phyloP scores from a whole-genome alignment of 2,113 vertebrate species.

The Trematocara macrostoma region DNA sequence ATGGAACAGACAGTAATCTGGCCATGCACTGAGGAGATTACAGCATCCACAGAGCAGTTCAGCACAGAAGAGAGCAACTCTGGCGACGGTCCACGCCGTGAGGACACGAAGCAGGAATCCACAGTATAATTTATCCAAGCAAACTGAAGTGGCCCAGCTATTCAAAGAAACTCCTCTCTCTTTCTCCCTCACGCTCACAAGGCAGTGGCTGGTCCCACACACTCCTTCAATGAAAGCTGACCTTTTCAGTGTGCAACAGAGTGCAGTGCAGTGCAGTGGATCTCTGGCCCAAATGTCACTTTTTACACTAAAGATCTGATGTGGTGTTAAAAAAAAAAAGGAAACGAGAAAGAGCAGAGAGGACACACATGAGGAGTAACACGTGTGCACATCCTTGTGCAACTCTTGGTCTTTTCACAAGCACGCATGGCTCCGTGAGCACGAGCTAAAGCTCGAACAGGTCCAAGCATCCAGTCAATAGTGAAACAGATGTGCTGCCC shows the following conservation, averaged over 20 bases:
- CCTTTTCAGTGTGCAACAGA: conserved; percentile 57
- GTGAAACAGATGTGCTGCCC: conserved; percentile 31
- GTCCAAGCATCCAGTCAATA: conserved; percentile 2
- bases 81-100: background rate
- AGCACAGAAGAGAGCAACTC: conserved; percentile 29
- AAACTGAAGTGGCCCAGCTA: background rate
- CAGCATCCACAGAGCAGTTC: conserved; percentile 48
- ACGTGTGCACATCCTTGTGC: background rate
- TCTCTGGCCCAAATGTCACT: conserved; percentile 60
- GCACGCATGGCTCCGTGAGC: background rate
- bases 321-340: background rate
- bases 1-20: conserved; percentile 70
- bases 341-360: background rate
- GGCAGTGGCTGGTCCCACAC: conserved; percentile 17
- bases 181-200: background rate
- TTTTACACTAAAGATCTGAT: conserved; percentile 47
- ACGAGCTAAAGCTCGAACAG: background rate
- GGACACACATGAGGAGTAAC: background rate
- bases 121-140: background rate
- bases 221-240: conserved; percentile 50
- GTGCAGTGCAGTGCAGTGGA: conserved; percentile 37
- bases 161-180: background rate
- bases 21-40: conserved; percentile 61
- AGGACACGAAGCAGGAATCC: background rate
- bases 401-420: background rate